Conservation (phyloP, 2,797 vertebrate genomes). For the Menidia menidia region DNA sequence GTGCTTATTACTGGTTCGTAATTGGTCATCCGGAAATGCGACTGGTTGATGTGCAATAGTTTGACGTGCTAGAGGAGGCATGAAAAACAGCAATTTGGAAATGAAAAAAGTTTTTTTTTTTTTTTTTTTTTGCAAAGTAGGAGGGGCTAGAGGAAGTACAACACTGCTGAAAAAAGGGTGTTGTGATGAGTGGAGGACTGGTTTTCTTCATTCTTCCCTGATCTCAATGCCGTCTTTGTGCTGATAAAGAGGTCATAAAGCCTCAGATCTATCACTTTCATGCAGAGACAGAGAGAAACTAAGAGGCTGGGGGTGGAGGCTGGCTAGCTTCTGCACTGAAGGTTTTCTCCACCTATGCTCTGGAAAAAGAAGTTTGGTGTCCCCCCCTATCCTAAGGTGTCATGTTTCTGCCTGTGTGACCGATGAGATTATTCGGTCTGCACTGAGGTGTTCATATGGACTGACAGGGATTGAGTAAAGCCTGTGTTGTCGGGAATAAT, state of each 20-base stretch:
- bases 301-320: conserved; percentile 28
- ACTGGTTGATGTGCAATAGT: conserved; percentile 41
- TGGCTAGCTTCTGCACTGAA: conserved; percentile 44
- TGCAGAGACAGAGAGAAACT: conserved; percentile 64
- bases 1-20: conserved; percentile 24
- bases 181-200: conserved; percentile 64
- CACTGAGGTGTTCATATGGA: conserved; percentile 50
- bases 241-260: conserved; percentile 78
- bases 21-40: conserved; percentile 28
- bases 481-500: conserved; percentile 58
- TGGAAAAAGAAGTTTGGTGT: conserved; percentile 30
- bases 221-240: conserved; percentile 79
- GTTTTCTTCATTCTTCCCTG: conserved; percentile 54
- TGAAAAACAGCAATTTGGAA: conserved; percentile 22
- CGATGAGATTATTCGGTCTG: conserved; percentile 69
- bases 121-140: neutral
- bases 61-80: conserved; percentile 17
- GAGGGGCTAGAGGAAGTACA: conserved; percentile 44
- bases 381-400: conserved; percentile 64
- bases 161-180: conserved; percentile 50
- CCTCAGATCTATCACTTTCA: conserved; percentile 78
- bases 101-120: conserved; percentile 19
- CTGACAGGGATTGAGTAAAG: conserved; percentile 49
- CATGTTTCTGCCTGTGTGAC: conserved; percentile 73
- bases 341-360: conserved; percentile 64